Evolutionary conservation across 2,113 vertebrate genomes (phyloP), one percentile per base, ranked within the genome.

Genomic region (Oplegnathus fasciatus): DNA sequence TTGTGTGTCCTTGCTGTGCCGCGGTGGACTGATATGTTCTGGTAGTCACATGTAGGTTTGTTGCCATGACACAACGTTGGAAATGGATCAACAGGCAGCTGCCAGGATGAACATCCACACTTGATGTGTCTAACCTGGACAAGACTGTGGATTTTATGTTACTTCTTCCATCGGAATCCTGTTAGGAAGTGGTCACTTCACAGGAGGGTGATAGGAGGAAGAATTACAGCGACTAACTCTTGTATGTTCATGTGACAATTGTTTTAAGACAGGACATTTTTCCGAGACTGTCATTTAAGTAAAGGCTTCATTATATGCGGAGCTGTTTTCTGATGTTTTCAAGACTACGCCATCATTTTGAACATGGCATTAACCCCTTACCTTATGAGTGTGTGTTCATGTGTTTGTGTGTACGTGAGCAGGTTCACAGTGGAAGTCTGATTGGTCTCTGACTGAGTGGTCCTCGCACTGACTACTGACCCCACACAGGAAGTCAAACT

Each of bases 401-500:
- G 1, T 28, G 8, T 40, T n/a, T 34, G 18, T 79, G 46, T 65
- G 48, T 67, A n/a, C 32, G n/a, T 76, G 44, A 54, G 14, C 11
- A 58, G 68, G 52, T 71, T 74, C 69, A 37, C 24, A 40, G 40
- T 48, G 7, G 28, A 24, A 13, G 37, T 58, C 11, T 32, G 32
- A 44, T 48, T 37, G 26, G 50, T 54, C 3, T 71, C 10, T 26
- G 30, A 57, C 32, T 44, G 65, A 84, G 28, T 78, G 76, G 46
- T 72, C 37, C 58, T 70, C 20, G 48, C 18, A 65, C 46, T 18
- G 62, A 85, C 69, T 26, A 55, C 44, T 75, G 88, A 88, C 80
- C 82, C 50, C 62, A 42, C 55, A 89, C 78, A 94, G 94, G 94
- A 95, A 94, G 91, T 92, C 54, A 73, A 65, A 65, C 78, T 91